These are phyloP conservation scores for Cataglyphis livida DNA, from an alignment of 2,888 invertebrate species.

Conservation along the genomic window DNA sequence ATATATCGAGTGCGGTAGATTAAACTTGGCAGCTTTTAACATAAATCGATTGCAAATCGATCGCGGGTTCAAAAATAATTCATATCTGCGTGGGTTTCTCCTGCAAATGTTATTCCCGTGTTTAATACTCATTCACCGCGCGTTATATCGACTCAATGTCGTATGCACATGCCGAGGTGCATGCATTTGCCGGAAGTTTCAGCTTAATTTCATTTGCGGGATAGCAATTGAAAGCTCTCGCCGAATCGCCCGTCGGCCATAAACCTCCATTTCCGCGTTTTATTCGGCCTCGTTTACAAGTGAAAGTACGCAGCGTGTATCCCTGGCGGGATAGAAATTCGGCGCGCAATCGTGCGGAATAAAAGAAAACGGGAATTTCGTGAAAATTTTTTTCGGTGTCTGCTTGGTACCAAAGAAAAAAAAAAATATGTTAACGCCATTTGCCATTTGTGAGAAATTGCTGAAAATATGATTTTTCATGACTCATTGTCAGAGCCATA, in stretches of 20 bases:
- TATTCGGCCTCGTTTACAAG: constrained; percentile 48
- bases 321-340: constrained; percentile 20
- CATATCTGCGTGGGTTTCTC: neutral
- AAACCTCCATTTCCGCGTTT: constrained; percentile 48
- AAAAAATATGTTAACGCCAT: neutral
- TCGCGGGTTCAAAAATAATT: constrained; percentile 25
- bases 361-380: constrained; percentile 6
- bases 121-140: constrained; percentile 18
- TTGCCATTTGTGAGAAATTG: neutral
- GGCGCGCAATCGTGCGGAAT: constrained; percentile 6
- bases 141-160: constrained; percentile 56
- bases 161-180: constrained; percentile 40
- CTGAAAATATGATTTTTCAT: constrained; percentile 1
- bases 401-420: neutral
- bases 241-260: constrained; percentile 44
- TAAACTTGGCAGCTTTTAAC: constrained; percentile 33
- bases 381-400: neutral
- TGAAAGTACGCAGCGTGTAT: constrained; percentile 34
- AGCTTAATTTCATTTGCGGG: constrained; percentile 79
- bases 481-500: neutral
- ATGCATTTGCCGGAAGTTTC: constrained; percentile 63
- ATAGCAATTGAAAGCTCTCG: constrained; percentile 75
- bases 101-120: constrained; percentile 19
- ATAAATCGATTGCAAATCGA: constrained; percentile 12
- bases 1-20: constrained; percentile 21